phyloP scores from a whole-genome alignment of 2,113 vertebrate species.

The Trochalopteron elliotii region DNA sequence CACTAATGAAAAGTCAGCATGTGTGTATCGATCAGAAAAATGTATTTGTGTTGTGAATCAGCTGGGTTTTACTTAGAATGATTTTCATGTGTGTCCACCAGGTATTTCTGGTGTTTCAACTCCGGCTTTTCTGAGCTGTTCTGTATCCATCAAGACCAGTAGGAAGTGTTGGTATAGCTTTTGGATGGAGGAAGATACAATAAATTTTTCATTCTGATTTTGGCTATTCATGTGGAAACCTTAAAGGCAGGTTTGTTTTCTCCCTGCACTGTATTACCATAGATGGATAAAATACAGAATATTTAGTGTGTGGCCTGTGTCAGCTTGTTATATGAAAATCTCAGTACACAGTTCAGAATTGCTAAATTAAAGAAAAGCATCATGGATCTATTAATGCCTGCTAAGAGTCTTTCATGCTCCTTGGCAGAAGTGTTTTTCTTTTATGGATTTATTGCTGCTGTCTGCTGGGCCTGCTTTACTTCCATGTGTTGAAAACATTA shows the following conservation, averaged over 20 bases:
- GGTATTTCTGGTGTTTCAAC: not conserved
- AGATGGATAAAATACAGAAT: not conserved
- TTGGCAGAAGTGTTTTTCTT: not conserved
- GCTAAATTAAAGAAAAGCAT: not conserved
- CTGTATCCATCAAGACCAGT: not conserved
- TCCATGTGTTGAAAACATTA: not conserved
- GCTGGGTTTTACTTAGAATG: not conserved
- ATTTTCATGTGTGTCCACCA: not conserved
- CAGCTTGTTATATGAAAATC: not conserved
- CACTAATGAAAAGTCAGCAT: not conserved
- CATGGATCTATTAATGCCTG: not conserved
- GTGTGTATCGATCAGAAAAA: not conserved
- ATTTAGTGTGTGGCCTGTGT: not conserved
- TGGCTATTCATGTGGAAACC: not conserved
- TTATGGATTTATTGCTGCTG: conserved; percentile 13
- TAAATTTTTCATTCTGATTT: not conserved
- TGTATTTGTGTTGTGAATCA: not conserved
- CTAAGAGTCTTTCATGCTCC: not conserved
- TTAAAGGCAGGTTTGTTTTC: not conserved
- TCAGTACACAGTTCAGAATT: not conserved
- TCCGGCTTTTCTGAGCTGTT: not conserved
- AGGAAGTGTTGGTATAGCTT: not conserved
- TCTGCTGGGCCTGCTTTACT: not conserved
- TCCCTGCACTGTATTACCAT: not conserved
- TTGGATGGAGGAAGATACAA: not conserved